Percentiles rank a stretch among this genome's conserved stretches.
These are phyloP conservation scores for Theristicus caerulescens DNA, from an alignment of 2,113 vertebrate genomes.

Conservation along the genomic window DNA sequence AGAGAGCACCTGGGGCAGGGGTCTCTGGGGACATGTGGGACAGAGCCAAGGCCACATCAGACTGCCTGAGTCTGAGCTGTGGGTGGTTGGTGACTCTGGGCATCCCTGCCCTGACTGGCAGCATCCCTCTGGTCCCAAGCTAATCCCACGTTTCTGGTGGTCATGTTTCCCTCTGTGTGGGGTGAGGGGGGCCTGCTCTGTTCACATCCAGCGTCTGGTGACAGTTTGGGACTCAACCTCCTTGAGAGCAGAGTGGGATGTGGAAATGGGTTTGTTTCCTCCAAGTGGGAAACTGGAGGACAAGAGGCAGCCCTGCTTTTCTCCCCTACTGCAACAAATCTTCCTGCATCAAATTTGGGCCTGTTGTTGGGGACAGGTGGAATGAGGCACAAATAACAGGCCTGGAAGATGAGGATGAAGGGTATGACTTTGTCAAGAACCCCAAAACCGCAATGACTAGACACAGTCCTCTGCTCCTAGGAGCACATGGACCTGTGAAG, in stretches of 20 bases:
- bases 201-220: background rate
- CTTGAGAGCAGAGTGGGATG: background rate
- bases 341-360: background rate
- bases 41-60: background rate
- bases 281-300: background rate
- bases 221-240: background rate
- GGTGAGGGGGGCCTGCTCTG: background rate
- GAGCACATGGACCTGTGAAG: background rate
- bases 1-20: background rate
- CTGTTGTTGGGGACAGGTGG: background rate
- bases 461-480: background rate
- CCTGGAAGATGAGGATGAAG: background rate
- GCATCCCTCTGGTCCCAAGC: background rate
- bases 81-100: background rate
- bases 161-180: background rate
- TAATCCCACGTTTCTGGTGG: background rate
- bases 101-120: background rate
- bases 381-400: background rate
- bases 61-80: background rate
- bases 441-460: background rate
- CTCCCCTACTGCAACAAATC: background rate
- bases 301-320: background rate
- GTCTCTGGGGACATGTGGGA: rapidly evolving
- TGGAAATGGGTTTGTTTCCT: background rate
- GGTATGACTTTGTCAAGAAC: background rate